phyloP scores from a whole-genome alignment of 2,797 vertebrate species.

The Melanotaenia nigrans region DNA sequence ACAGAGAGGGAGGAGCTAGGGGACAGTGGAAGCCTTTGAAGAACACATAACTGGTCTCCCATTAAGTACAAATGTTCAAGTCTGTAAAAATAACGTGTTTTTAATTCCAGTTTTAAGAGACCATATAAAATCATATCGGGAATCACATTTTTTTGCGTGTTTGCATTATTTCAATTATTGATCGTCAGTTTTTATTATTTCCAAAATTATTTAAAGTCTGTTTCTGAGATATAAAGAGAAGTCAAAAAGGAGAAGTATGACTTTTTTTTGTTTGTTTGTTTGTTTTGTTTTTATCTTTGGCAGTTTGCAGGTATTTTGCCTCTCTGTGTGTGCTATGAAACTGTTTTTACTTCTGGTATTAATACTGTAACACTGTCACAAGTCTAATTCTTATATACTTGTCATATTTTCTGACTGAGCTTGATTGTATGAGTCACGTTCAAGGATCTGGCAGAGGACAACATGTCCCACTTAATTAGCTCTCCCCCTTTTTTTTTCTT shows the following conservation, averaged over 20 bases:
- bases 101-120: not conserved
- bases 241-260: too few species aligned
- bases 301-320: not conserved
- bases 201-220: not conserved
- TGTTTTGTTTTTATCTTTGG: not conserved
- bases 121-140: not conserved
- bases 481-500: constrained; percentile 30
- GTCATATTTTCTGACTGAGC: constrained; percentile 1
- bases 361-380: not conserved
- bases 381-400: constrained; percentile 12
- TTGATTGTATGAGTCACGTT: constrained; percentile 25
- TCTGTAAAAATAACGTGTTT: constrained; percentile 28
- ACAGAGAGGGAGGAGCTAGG: constrained; percentile 93
- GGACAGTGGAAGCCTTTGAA: constrained; percentile 88
- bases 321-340: not conserved
- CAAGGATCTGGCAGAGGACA: constrained; percentile 9
- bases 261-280: not conserved
- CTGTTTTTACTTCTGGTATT: not conserved
- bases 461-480: constrained; percentile 31
- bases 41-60: constrained; percentile 61
- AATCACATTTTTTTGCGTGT: not conserved
- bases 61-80: constrained; percentile 34
- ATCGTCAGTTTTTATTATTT: constrained; percentile 2
- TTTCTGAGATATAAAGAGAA: not conserved
- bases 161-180: not conserved